Evolutionary conservation across 1,140 invertebrate species (phyloP), one percentile per base, ranked within the genome.

Genomic region (Lepidurus apus): DNA sequence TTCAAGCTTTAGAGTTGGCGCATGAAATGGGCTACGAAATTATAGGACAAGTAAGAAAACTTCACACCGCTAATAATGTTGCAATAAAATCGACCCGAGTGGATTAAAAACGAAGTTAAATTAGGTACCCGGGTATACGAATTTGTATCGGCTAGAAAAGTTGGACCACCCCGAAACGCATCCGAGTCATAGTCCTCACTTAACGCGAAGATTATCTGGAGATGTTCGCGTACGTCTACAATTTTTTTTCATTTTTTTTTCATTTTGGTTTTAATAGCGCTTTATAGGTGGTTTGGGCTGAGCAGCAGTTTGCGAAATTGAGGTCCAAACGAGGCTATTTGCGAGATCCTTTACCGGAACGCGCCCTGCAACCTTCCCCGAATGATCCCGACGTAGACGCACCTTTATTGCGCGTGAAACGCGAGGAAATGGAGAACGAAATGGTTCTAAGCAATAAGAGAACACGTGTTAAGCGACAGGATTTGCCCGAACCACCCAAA

Each of bases 231-330:
- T 89, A 83, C 83, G 85, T 79, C 11, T 11, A 24, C 74, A 42
- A 75, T 26, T 11, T 24, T 42, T n/a, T 10, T 17, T 74, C 26
- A 26, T 44, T 4, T 73, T 13, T 78, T 11, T 21, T 80, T 74
- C 34, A 34, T 13, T 21, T 53, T 42, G 26, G 43, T 76, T 80
- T 44, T 78, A 44, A 42, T 42, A 78, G 74, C 80, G 78, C 77
- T 26, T 7, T 47, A 21, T 81, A 91, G 89, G 91, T 93, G 4
- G 78, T 87, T 26, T 93, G 91, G 91, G 88, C 90, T 0, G 90
- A 93, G 80, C 89, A 90, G 82, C 92, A 93, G 81, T 85, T 86
- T 80, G 82, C 85, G 0, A 89, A 91, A 82, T 82, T 83, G 42
- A 85, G 92, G 80, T 86, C 88, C 6, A 93, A 93, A 84, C 84